Percentiles rank a stretch among this genome's conserved stretches.
Evolutionary conservation across 2,888 invertebrate species (phyloP).

Genomic region (Augiades crinisus): DNA sequence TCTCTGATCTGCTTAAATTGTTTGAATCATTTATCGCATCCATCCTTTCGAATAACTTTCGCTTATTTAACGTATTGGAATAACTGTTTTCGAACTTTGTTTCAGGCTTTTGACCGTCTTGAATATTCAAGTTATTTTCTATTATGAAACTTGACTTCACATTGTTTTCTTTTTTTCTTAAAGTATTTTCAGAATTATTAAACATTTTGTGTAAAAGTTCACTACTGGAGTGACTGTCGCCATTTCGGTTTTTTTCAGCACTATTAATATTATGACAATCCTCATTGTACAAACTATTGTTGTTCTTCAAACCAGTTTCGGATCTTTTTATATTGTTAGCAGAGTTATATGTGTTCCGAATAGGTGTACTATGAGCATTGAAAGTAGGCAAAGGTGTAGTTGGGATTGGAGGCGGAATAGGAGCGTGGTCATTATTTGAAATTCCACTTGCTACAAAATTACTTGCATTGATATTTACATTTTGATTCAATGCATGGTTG

Average conservation of each 20-base stretch:
- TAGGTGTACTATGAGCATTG: conserved; percentile 52
- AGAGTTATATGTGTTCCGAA: conserved; percentile 37
- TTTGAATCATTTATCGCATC: conserved; percentile 45
- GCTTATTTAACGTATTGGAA: conserved; percentile 64
- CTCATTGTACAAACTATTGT: conserved; percentile 35
- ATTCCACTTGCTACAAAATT: conserved; percentile 28
- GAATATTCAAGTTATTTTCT: conserved; percentile 44
- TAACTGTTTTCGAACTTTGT: conserved; percentile 51
- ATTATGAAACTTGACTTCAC: conserved; percentile 56
- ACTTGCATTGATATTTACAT: conserved; percentile 12
- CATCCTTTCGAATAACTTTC: conserved; percentile 63
- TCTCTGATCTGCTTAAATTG: conserved; percentile 31
- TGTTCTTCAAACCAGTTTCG: conserved; percentile 47
- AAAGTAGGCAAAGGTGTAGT: conserved; percentile 64
- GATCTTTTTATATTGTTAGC: conserved; percentile 33
- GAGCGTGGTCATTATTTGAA: conserved; percentile 44
- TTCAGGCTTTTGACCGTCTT: conserved; percentile 49
- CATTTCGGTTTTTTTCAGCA: conserved; percentile 48
- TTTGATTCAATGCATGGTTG: conserved; percentile 32
- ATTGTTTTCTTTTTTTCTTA: conserved; percentile 49
- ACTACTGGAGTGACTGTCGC: conserved; percentile 50
- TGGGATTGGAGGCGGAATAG: conserved; percentile 66
- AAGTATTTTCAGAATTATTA: conserved; percentile 46
- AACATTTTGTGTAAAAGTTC: conserved; percentile 52
- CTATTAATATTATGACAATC: conserved; percentile 26